A percentile compares a stretch with the other conserved stretches of the same genome.
Evolutionary conservation across 2,113 vertebrate species (phyloP).

Genomic region (Tonatia bakeri): DNA sequence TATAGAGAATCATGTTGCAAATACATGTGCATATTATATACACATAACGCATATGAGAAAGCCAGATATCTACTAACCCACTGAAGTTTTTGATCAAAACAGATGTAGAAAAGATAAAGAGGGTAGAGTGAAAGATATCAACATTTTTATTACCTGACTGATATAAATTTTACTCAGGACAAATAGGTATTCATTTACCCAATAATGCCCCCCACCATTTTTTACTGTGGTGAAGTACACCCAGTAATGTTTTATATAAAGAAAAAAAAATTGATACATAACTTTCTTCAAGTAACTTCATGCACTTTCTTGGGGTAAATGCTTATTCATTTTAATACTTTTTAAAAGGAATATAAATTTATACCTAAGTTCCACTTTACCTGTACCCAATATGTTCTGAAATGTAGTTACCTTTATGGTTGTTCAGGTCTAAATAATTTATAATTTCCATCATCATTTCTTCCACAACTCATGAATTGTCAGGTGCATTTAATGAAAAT

Average conservation of each 20-base stretch:
- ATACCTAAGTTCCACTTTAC: neutral
- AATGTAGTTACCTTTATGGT: neutral
- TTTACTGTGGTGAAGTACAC: neutral
- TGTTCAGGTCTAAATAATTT: neutral
- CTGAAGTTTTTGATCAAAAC: neutral
- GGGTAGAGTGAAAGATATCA: neutral
- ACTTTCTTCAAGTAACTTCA: neutral
- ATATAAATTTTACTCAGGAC: neutral
- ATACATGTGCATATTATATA: neutral
- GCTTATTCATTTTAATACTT: neutral
- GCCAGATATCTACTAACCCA: neutral
- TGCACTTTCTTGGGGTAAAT: conserved; percentile 8
- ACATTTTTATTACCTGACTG: neutral
- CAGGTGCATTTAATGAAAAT: neutral
- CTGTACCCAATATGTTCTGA: neutral
- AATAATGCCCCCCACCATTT: neutral
- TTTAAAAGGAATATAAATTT: conserved; percentile 29
- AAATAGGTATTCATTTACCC: neutral
- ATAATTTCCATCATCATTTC: conserved; percentile 16
- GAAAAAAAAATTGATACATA: neutral
- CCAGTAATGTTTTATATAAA: neutral
- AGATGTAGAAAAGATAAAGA: neutral
- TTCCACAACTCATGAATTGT: conserved; percentile 8
- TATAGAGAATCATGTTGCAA: neutral
- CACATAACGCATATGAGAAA: neutral